phyloP scores from a whole-genome alignment of 2,113 vertebrate genomes.

The Malurus melanocephalus region DNA sequence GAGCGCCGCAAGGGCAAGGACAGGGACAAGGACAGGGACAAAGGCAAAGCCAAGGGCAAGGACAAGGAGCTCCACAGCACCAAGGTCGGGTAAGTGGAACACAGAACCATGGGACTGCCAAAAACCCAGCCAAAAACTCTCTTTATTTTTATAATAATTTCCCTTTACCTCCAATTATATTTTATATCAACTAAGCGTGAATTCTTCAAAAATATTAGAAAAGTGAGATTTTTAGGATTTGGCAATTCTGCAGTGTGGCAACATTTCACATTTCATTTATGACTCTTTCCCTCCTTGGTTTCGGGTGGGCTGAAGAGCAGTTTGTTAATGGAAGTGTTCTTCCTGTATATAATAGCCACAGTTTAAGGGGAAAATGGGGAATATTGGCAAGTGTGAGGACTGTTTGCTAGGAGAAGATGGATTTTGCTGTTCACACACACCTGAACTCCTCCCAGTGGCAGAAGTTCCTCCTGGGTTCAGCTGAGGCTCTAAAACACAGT shows the following conservation, averaged over 20 bases:
- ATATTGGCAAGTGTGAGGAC: background rate
- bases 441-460: background rate
- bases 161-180: fast-evolving
- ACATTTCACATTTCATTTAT: background rate
- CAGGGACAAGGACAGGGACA: slow-evolving; percentile 69
- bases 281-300: background rate
- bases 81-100: background rate
- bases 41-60: slow-evolving; percentile 72
- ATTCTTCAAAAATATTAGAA: background rate
- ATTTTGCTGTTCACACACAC: background rate
- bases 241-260: background rate
- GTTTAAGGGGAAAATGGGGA: background rate
- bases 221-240: background rate
- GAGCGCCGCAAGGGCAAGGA: slow-evolving; percentile 78
- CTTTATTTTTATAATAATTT: fast-evolving
- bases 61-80: slow-evolving; percentile 69
- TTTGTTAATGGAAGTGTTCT: background rate
- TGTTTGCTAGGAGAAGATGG: background rate
- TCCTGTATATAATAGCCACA: background rate
- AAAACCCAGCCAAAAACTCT: fast-evolving
- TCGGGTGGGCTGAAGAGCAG: background rate
- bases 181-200: background rate
- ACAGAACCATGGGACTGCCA: fast-evolving
- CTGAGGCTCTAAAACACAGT: background rate
- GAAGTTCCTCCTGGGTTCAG: background rate